Percentiles rank a stretch among this genome's conserved stretches.
Evolutionary conservation across 2,888 invertebrate genomes (phyloP).

Genomic region (Zootermopsis nevadensis): DNA sequence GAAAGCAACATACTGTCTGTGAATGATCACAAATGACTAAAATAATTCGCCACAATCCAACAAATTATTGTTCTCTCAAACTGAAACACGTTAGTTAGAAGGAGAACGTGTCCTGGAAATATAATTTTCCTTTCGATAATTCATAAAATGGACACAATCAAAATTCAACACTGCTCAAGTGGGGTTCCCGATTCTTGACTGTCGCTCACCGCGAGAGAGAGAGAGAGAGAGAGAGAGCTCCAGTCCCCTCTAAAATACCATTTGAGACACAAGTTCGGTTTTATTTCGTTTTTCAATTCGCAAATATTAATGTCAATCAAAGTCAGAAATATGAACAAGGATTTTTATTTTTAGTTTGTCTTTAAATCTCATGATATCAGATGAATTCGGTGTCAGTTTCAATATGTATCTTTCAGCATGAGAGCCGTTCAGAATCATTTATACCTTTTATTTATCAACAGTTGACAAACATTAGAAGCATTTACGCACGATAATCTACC

Average conservation of each 20-base stretch:
- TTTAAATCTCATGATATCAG: background rate
- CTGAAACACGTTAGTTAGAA: too few species aligned
- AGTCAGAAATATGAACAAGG: background rate
- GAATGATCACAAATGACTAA: too few species aligned
- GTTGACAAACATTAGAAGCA: too few species aligned
- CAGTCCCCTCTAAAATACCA: background rate
- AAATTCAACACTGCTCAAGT: background rate
- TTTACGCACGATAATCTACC: background rate
- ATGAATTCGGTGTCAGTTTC: background rate
- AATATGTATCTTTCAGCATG: background rate
- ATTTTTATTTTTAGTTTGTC: conserved; percentile 2
- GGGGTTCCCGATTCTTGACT: background rate
- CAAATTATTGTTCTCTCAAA: too few species aligned
- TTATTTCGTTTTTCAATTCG: conserved; percentile 12
- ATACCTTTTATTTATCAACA: too few species aligned
- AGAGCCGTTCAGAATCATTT: too few species aligned
- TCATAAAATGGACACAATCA: too few species aligned
- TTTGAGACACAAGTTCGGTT: conserved; percentile 8
- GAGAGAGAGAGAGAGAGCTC: background rate
- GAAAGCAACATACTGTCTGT: too few species aligned
- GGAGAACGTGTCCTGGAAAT: too few species aligned
- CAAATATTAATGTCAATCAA: conserved; percentile 14
- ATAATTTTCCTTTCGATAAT: too few species aligned
- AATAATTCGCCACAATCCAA: too few species aligned
- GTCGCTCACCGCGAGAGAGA: background rate